A percentile compares a stretch with the other conserved stretches of the same genome.
These are phyloP conservation scores for Scotopteryx bipunctaria DNA, from an alignment of 2,888 invertebrate species.

Conservation along the genomic window DNA sequence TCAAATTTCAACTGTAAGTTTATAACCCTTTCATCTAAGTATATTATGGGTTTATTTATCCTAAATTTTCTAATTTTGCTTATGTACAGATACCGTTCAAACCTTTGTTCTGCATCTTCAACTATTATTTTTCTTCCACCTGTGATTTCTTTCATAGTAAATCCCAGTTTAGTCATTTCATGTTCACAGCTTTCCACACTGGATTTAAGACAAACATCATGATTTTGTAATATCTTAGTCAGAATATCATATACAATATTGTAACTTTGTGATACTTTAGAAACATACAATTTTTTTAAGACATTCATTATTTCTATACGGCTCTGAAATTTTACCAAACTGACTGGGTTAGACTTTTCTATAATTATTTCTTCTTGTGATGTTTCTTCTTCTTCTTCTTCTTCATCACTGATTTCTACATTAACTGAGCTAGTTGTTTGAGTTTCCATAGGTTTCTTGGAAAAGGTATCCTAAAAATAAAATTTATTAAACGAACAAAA, in stretches of 20 bases:
- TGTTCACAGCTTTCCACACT: conserved; percentile 21
- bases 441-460: too few species aligned
- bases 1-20: conserved; percentile 34
- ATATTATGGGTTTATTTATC: conserved; percentile 38
- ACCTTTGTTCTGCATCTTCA: conserved; percentile 56
- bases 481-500: too few species aligned
- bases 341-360: not conserved
- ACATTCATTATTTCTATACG: conserved; percentile 26
- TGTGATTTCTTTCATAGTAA: conserved; percentile 39
- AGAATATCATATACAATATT: conserved; percentile 13
- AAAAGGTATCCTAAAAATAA: conserved; percentile 3
- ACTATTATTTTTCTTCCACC: conserved; percentile 41
- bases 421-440: not conserved
- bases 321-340: conserved; percentile 5
- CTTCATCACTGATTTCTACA: too few species aligned
- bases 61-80: conserved; percentile 48
- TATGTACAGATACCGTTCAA: conserved; percentile 53
- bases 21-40: conserved; percentile 54
- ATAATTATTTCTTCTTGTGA: not conserved
- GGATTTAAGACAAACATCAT: conserved; percentile 8
- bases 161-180: conserved; percentile 44
- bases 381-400: not conserved
- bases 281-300: conserved; percentile 21
- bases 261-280: conserved; percentile 6
- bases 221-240: conserved; percentile 24